Conservation (phyloP, 1,140 invertebrate species). For the Cataglyphis hispanica region DNA sequence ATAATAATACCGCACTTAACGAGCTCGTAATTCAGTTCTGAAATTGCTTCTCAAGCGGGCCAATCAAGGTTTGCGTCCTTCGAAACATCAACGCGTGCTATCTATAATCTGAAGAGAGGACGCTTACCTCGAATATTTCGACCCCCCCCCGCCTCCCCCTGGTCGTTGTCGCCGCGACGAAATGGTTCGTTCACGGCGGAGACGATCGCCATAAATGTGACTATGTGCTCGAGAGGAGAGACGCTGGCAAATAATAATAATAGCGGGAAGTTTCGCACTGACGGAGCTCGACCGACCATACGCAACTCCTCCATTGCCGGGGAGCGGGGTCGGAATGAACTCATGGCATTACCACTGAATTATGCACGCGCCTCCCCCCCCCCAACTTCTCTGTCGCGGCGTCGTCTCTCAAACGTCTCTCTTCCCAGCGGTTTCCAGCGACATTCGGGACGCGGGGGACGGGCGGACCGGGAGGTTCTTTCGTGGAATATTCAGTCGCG, state of each 20-base stretch:
- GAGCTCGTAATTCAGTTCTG: background rate
- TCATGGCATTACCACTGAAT: constrained; percentile 73
- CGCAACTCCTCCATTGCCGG: background rate
- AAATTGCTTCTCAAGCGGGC: background rate
- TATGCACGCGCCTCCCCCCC: constrained; percentile 68
- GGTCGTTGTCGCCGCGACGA: background rate
- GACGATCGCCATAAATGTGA: constrained; percentile 21
- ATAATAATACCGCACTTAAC: background rate
- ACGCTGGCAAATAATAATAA: constrained; percentile 68
- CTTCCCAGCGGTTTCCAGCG: constrained; percentile 44
- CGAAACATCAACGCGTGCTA: background rate
- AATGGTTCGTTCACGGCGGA: constrained; percentile 27
- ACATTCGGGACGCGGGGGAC: background rate
- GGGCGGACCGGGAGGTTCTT: constrained; percentile 59
- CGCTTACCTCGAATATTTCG: background rate
- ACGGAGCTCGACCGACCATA: constrained; percentile 42
- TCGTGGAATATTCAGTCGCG: constrained; percentile 71
- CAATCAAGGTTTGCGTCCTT: background rate
- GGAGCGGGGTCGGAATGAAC: constrained; percentile 27
- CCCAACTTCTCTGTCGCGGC: constrained; percentile 14
- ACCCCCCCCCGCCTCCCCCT: no score
- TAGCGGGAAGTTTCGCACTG: constrained; percentile 59
- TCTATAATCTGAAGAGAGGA: background rate
- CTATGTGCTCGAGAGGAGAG: background rate
- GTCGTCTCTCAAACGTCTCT: constrained; percentile 69